Base-by-base conservation (phyloP, 2,113 vertebrate genomes). In the Lamprologus callipterus region DNA sequence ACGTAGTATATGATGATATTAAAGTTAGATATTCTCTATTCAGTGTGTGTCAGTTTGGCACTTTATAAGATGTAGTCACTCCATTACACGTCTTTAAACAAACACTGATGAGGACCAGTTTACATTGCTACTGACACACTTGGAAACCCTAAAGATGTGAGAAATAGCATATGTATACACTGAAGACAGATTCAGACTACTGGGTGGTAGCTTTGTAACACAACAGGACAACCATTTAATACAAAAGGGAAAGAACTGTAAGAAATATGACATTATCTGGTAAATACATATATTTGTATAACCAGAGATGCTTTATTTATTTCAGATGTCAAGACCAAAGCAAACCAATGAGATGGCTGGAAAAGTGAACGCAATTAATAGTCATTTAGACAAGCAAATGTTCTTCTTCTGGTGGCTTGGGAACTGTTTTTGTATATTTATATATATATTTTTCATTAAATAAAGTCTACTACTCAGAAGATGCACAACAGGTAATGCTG, bases 11-110 rank as follows among this genome's bases (percentile, higher is more conserved):
- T 80, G 28, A 53, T 86, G 65, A 82, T 81, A 57, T 79, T 31
- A 65, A 8, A n/a, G 57, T 85, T 57, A 42, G 55, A 87, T 91
- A 80, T 90, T 91, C 49, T 91, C 84, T 85, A 83, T 91, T 90
- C 88, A 80, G 89, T 84, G 85, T 91, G 86, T 89, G 82, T 93
- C 87, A 75, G 68, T 95, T 95, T 95, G 95, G 94, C 94, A 95
- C 93, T 94, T 90, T 28, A 55, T 78, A 85, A 26, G 45, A 89
- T 85, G 83, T 42, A 49, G 84, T 89, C 81, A 92, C 80, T 87
- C 87, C 37, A 53, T 37, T 84, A 86, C 57, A 93, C 68, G 73
- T 87, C 88, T 90, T 81, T 84, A 57, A 90, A 86, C 93, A 79
- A 85, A 94, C 87, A 92, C 83, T 81, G 93, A 89, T 91, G 83